Evolutionary conservation across 2,888 invertebrate species (phyloP).

Genomic region (Unio pictorum): DNA sequence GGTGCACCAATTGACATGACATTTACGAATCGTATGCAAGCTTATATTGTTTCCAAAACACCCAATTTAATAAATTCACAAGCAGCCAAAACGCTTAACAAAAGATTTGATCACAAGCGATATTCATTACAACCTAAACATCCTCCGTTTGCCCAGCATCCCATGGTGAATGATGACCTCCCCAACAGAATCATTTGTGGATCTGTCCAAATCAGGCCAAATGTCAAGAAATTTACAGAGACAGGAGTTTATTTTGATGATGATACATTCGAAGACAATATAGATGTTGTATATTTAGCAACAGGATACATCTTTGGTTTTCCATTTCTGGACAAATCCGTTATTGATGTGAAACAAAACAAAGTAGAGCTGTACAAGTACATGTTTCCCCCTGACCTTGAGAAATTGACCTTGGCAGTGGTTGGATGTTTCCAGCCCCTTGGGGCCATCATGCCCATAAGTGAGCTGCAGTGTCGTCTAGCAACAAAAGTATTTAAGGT

Average conservation of each 20-base stretch:
- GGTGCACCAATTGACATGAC: conserved; percentile 63
- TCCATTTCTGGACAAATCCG: conserved; percentile 69
- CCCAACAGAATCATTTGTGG: conserved; percentile 70
- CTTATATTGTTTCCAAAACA: conserved; percentile 10
- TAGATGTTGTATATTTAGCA: conserved; percentile 68
- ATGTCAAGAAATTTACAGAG: conserved; percentile 56
- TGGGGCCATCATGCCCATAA: conserved; percentile 73
- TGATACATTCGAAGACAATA: conserved; percentile 56
- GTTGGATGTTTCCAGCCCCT: conserved; percentile 72
- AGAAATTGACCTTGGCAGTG: conserved; percentile 68
- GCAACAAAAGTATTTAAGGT: conserved; percentile 69
- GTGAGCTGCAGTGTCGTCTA: conserved; percentile 73
- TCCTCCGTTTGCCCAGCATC: conserved; percentile 48
- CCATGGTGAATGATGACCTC: conserved; percentile 71
- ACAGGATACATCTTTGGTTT: conserved; percentile 72
- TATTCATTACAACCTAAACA: conserved; percentile 71
- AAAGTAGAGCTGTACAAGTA: conserved; percentile 70
- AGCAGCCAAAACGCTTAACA: conserved; percentile 46
- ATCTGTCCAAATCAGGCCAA: conserved; percentile 64
- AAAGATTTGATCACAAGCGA: conserved; percentile 67
- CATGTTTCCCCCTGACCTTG: conserved; percentile 70
- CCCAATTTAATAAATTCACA: conserved; percentile 15
- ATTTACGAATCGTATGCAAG: conserved; percentile 21
- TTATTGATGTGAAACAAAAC: conserved; percentile 58
- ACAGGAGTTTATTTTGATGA: conserved; percentile 63